Evolutionary conservation across 2,797 vertebrate genomes (phyloP), one percentile per base, ranked within the genome.

Genomic region (Periophthalmus magnuspinnatus): DNA sequence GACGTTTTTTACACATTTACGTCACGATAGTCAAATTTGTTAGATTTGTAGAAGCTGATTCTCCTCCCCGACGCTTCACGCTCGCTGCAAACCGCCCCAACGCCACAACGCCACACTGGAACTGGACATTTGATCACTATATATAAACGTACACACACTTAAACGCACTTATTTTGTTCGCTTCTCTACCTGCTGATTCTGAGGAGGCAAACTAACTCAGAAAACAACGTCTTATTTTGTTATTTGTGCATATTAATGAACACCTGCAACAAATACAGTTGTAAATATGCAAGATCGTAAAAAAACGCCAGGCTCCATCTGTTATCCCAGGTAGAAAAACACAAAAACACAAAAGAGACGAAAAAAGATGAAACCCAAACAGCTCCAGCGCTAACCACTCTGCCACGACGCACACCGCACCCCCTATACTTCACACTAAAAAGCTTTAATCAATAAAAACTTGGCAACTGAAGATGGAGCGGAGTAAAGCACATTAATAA

Each of bases 391-490:
- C 32, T 36, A 60, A 60, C 58, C 32, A 60, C 58, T 60, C 58
- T 36, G 58, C 58, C 17, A 57, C 24, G n/a, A 60, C 65, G 65
- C 60, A 28, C 21, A 36, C 11, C 64, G 63, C 57, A 21, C 21
- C 72, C 72, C 47, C 63, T 48, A 28, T 58, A 60, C 17, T 36
- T 60, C 58, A 60, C n/a, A 60, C 58, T 34, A 60, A 60, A 28
- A 60, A 34, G 58, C 28, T 34, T 60, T 60, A 36, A 60, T 60
- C 58, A 36, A 60, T 60, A 60, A n/a, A 60, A 60, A 36, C 33
- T 60, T 60, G 58, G 58, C 58, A 60, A 36, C 32, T 58, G 33
- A 36, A 34, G 58, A 34, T 60, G 58, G 32, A 60, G 58, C 3
- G 33, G 19, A 60, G 58, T 60, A 60, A 60, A 60, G 9, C 32